Base-by-base conservation (phyloP, 2,797 vertebrate genomes). In the Enteromius paludinosus region DNA sequence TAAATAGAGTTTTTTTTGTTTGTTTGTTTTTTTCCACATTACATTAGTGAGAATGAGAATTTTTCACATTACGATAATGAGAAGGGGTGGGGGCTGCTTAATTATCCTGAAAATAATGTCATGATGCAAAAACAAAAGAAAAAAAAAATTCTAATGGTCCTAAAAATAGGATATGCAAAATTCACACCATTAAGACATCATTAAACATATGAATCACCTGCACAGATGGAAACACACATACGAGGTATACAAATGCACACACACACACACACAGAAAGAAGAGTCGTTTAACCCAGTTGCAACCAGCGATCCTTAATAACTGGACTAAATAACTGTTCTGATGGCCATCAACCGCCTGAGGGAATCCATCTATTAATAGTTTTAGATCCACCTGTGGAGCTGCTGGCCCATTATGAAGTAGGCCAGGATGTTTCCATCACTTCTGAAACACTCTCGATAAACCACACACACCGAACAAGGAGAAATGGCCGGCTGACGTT, bases 261-360 rank as follows among this genome's bases (percentile, higher is more conserved):
- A 4, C 14, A 9, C 25, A 47, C 75, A 4, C 14, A 38, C 47
- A 88, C 90, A 90, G 91, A 92, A 90, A 84, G 87, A 90, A 88
- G 74, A 54, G 61, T 70, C 66, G 82, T 82, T 84, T 84, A 79
- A 70, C 76, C 62, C 65, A 83, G 64, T 83, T 83, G 73, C 73
- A 77, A 77, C 52, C 35, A 69, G 49, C n/a, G 15, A 69, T 77
- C 69, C 65, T 74, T 83, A 83, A 83, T 83, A 83, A 83, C 72
- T 83, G 81, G 64, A 83, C 81, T 83, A 77, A 83, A 77, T 83
- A 76, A 77, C 49, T 82, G 17, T 77, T 83, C 81, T 86, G 83
- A 86, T 86, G 83, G 79, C 85, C 66, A 86, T 88, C 83, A 74
- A 23, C 43, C 18, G 25, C 81, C 72, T 47, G 73, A 83, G 73